Base-by-base conservation (phyloP, 2,888 invertebrate species). In the Catotricha subobsoleta region DNA sequence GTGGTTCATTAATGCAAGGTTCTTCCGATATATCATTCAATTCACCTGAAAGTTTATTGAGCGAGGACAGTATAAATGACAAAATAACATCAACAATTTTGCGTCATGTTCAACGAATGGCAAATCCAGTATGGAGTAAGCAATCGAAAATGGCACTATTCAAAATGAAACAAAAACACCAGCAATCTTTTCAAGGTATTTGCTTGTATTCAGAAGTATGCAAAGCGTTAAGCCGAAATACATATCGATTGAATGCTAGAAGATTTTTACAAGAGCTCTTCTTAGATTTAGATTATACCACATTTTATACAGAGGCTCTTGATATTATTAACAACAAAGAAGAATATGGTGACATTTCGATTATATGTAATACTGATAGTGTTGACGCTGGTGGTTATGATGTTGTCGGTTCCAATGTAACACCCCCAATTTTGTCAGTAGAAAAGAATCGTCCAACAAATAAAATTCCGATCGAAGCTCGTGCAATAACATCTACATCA, bases 121-220 rank as follows among this genome's bases (percentile, higher is more conserved):
- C 80, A 27, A 84, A 83, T 62, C 83, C 84, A 33, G 74, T 83
- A 10, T 76, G 79, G 55, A 74, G 76, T 47, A 80, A 80, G 49
- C 76, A 81, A 56, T 80, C 87, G 30, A 84, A 84, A 50, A 80
- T 86, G 54, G 76, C 79, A 15, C 66, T 94, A 46, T 67, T 92
- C 13, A 72, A 76, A 45, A 61, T 78, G 43, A 80, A 80, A 52
- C 82, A 82, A 53, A 71, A 72, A 28, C 70, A 79, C 59, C 76
- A 81, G 3, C 69, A 73, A 25, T 66, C 74, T 46, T 82, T 82
- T 62, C 75, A 84, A 62, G 87, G 88, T 56, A 67, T 84, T 44
- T 95, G 95, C 61, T 71, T 94, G 15, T 95, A 90, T 65, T 91
- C 90, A 1, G 94, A 95, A 60, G 79, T 91, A 12, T 80, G 84